Conservation (phyloP, 2,888 invertebrate genomes). For the Caprella mutica region DNA sequence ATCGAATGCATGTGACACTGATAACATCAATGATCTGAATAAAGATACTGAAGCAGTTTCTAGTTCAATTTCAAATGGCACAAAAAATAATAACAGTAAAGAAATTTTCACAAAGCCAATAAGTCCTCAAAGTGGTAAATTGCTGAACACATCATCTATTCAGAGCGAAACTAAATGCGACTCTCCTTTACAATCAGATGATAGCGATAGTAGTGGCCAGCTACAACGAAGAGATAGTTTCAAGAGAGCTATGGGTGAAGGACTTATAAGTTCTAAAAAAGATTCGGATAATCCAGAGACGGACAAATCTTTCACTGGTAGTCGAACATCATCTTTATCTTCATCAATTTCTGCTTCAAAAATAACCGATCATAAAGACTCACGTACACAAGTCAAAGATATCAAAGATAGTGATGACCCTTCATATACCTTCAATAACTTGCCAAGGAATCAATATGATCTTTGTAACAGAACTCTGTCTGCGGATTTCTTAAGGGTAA, state of each 20-base stretch:
- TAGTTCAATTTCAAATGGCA: not conserved
- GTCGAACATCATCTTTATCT: not conserved
- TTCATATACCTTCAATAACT: too few relatives aligned
- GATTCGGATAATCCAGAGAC: slow-evolving; percentile 18
- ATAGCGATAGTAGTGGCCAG: not conserved
- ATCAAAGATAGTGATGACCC: too few relatives aligned
- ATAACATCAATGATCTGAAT: slow-evolving; percentile 17
- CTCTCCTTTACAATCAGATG: not conserved
- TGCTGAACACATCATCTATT: too few relatives aligned
- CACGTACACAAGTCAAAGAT: too few relatives aligned
- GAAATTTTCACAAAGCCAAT: too few relatives aligned
- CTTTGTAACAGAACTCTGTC: too few relatives aligned
- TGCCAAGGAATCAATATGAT: too few relatives aligned
- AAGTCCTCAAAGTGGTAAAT: too few relatives aligned
- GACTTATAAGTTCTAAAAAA: slow-evolving; percentile 20
- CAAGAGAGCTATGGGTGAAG: slow-evolving; percentile 27
- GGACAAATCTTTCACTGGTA: not conserved
- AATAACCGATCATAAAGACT: too few relatives aligned
- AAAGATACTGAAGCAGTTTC: slow-evolving; percentile 9
- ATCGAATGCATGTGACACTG: not conserved
- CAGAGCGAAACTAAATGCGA: not conserved
- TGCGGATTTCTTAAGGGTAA: too few relatives aligned
- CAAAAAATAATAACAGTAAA: slow-evolving; percentile 5
- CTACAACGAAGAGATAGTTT: slow-evolving; percentile 31
- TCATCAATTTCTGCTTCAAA: not conserved